Evolutionary conservation across 2,888 invertebrate species (phyloP).

Genomic region (Meganola albula): DNA sequence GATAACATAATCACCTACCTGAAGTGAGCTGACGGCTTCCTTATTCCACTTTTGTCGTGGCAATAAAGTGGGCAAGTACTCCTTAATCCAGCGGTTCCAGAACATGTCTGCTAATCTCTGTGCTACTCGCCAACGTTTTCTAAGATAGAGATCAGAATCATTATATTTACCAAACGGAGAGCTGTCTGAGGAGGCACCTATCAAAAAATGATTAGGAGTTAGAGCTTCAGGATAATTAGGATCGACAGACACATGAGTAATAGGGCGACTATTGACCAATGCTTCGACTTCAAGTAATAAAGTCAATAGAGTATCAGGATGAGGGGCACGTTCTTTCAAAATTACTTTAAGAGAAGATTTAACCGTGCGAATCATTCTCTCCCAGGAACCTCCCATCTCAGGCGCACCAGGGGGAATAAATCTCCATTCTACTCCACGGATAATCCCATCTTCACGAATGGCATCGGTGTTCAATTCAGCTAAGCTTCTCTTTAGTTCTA

Average conservation of each 20-base stretch:
- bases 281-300: slow-evolving; percentile 8
- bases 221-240: neutral
- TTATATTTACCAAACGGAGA: neutral
- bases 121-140: slow-evolving; percentile 1
- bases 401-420: slow-evolving; percentile 6
- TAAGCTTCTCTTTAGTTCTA: slow-evolving; percentile 1
- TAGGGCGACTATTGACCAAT: slow-evolving; percentile 4
- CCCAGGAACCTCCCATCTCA: slow-evolving; percentile 9
- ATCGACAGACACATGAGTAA: neutral
- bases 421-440: slow-evolving; percentile 2
- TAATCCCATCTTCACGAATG: neutral
- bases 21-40: slow-evolving; percentile 2
- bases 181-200: slow-evolving; percentile 1
- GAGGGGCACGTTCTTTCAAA: slow-evolving; percentile 8
- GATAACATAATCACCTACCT: neutral
- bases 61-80: slow-evolving; percentile 7
- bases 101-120: slow-evolving; percentile 9
- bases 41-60: slow-evolving; percentile 1
- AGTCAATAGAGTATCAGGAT: slow-evolving; percentile 5
- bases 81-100: slow-evolving; percentile 7
- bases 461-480: neutral
- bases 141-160: neutral
- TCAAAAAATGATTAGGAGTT: slow-evolving; percentile 3
- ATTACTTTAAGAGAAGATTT: slow-evolving; percentile 2
- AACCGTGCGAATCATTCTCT: slow-evolving; percentile 1